Evolutionary conservation across 2,888 invertebrate genomes (phyloP).

Genomic region (Dichetophora obliterata): DNA sequence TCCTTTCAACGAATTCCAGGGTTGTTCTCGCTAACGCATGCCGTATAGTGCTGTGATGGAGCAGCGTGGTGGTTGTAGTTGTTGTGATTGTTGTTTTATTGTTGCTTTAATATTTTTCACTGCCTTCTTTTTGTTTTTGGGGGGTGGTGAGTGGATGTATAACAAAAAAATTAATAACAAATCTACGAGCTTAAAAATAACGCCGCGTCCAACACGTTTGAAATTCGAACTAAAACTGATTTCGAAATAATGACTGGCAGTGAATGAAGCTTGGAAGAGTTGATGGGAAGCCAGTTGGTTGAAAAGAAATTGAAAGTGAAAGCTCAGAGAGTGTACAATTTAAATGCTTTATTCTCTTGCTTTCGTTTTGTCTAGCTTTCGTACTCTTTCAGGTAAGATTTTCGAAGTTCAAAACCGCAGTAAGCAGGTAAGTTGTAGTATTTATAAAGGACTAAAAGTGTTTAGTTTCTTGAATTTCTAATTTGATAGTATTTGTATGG

Average conservation of each 20-base stretch:
- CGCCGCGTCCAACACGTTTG: conserved; percentile 38
- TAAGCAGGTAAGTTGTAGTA: too few relatives aligned
- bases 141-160: not conserved
- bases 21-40: not conserved
- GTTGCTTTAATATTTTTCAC: conserved; percentile 26
- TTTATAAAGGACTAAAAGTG: too few relatives aligned
- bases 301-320: conserved; percentile 34
- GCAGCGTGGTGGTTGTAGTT: conserved; percentile 14
- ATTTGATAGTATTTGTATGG: too few relatives aligned
- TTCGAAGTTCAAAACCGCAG: too few relatives aligned
- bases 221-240: conserved; percentile 46
- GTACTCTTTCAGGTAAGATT: too few relatives aligned
- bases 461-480: too few relatives aligned
- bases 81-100: conserved; percentile 11
- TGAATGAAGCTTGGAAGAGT: not conserved
- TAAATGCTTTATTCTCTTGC: not conserved
- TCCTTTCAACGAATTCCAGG: not conserved
- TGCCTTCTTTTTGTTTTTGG: not conserved
- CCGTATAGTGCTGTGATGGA: not conserved
- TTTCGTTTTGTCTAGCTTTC: not conserved
- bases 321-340: conserved; percentile 23
- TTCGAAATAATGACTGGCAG: not conserved
- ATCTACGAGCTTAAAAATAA: not conserved
- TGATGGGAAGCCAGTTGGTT: not conserved
- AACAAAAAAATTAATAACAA: conserved; percentile 21